Evolutionary conservation across 2,113 vertebrate genomes (phyloP).

Genomic region (Ctenomys sociabilis): DNA sequence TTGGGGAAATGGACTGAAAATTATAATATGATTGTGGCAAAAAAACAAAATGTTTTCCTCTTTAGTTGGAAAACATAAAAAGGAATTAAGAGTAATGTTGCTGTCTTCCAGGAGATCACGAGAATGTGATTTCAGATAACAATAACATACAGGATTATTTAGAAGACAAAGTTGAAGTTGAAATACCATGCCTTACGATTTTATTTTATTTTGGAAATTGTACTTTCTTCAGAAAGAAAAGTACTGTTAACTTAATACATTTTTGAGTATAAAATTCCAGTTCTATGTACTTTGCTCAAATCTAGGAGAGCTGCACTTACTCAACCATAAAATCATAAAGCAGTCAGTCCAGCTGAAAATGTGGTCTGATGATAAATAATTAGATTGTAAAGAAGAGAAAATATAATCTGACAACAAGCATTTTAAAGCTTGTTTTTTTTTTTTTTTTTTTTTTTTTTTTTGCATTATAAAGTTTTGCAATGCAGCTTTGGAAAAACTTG

Average conservation of each 20-base stretch:
- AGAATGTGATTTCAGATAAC: not conserved
- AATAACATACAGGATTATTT: not conserved
- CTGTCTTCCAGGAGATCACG: not conserved
- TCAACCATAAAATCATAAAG: slow-evolving; percentile 59
- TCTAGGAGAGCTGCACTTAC: slow-evolving; percentile 44
- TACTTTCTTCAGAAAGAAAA: slow-evolving; percentile 47
- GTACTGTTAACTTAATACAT: slow-evolving; percentile 53
- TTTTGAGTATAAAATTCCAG: slow-evolving; percentile 49
- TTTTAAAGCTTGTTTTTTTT: slow-evolving; percentile 65
- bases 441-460: slow-evolving; percentile 71
- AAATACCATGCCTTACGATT: slow-evolving; percentile 6
- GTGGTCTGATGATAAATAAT: slow-evolving; percentile 70
- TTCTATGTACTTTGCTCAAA: slow-evolving; percentile 63
- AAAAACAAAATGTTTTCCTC: not conserved
- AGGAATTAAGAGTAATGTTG: not conserved
- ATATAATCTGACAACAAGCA: slow-evolving; percentile 45
- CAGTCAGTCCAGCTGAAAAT: slow-evolving; percentile 62
- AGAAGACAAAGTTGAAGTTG: not conserved
- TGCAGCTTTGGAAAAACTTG: slow-evolving; percentile 48
- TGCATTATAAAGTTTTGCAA: slow-evolving; percentile 31
- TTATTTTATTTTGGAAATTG: slow-evolving; percentile 38
- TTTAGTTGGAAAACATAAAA: not conserved
- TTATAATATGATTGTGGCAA: not conserved
- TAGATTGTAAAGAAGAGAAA: slow-evolving; percentile 65
- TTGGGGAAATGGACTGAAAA: not conserved